Base-by-base conservation (phyloP, 2,888 invertebrate genomes). In the Leucophenga maculata region DNA sequence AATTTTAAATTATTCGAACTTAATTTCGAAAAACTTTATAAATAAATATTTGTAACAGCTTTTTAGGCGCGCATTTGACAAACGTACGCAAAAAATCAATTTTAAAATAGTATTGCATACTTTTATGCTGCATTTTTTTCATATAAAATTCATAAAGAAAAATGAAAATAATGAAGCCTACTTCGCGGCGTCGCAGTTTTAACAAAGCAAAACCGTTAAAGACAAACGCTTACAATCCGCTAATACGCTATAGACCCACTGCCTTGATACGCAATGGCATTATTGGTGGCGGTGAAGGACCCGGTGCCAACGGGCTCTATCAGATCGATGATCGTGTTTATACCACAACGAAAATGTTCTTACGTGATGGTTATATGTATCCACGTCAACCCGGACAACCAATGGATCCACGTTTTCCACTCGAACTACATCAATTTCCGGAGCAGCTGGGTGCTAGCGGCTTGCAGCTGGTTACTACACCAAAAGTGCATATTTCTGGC, bases 361-460 rank as follows among this genome's bases (percentile, higher is more conserved):
- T 87, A 39, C 87, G 87, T 67, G 87, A 87, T 66, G 86, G 83
- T 50, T 87, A 86, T 71, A 87, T 87, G 87, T 87, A 87, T 76
- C 87, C 87, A 1, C 85, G 87, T 3, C 87, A 87, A 67, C 82
- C 87, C 13, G 87, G 87, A 4, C 87, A 87, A 67, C 59, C 80
- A 3, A 86, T 86, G 86, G 88, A 87, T 78, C 88, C 87, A 11
- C 83, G 87, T 16, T 87, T 79, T 55, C 87, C 87, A 32, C 85
- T 87, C 65, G 87, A 87, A 69, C 71, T 87, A 55, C 87, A 88
- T 67, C 86, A 87, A 52, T 87, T 87, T 70, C 85, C 88, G 0
- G 76, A 85, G 67, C 80, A 86, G 65, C 80, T 86, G 6, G 87
- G 86, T n/a, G 83, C 87, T 67, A 82, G 85, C 18, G 86, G 86